Evolutionary conservation across 2,888 invertebrate species (phyloP).

Genomic region (Zele albiditarsus): DNA sequence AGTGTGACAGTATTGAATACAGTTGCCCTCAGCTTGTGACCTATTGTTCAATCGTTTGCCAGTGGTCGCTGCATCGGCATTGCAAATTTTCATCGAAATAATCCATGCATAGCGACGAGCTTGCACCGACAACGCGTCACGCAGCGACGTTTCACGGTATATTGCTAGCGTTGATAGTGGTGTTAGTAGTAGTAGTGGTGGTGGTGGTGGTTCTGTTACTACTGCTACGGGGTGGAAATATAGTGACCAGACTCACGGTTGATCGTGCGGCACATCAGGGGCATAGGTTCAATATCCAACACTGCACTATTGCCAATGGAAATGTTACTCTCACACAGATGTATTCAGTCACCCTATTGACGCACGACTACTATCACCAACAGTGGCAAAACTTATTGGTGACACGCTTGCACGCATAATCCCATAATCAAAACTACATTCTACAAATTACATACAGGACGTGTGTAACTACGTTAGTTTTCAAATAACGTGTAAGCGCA

Average conservation of each 20-base stretch:
- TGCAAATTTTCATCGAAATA: conserved; percentile 40
- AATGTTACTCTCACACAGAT: conserved; percentile 42
- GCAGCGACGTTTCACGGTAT: conserved; percentile 23
- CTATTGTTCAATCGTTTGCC: conserved; percentile 27
- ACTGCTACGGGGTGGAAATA: neutral
- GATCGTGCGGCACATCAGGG: conserved; percentile 30
- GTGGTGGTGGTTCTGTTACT: neutral
- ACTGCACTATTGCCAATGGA: conserved; percentile 36
- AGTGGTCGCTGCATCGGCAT: conserved; percentile 25
- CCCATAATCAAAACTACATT: neutral
- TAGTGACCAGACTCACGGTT: conserved; percentile 20
- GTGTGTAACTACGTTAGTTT: neutral
- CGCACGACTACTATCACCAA: conserved; percentile 25
- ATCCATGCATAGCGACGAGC: conserved; percentile 38
- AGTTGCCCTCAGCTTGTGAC: conserved; percentile 22
- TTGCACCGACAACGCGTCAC: conserved; percentile 30
- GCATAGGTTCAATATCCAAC: conserved; percentile 41
- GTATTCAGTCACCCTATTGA: conserved; percentile 43
- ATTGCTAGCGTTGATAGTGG: conserved; percentile 13
- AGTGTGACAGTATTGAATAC: conserved; percentile 28
- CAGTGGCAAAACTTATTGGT: neutral
- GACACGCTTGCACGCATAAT: conserved; percentile 21
- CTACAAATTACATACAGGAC: neutral
- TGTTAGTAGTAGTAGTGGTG: neutral
- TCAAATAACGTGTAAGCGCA: neutral